phyloP scores from a whole-genome alignment of 2,113 vertebrate species.

The Monarcha castaneiventris region DNA sequence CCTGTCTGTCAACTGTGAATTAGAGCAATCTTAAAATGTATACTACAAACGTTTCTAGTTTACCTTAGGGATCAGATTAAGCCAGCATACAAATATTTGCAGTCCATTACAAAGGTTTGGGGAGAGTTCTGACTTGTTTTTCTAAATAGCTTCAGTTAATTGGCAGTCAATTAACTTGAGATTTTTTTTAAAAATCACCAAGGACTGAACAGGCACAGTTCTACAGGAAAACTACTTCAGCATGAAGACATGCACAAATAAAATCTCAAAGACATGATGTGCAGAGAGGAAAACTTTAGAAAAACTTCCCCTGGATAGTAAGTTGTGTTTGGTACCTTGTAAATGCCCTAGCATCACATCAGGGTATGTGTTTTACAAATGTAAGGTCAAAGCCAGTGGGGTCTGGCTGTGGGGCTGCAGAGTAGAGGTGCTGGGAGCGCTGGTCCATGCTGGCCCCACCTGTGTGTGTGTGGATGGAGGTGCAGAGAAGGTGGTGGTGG shows the following conservation, averaged over 20 bases:
- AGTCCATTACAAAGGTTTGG: background rate
- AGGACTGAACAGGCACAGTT: background rate
- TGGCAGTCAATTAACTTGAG: background rate
- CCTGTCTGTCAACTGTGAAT: background rate
- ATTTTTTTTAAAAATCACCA: background rate
- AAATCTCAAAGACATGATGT: background rate
- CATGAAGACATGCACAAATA: background rate
- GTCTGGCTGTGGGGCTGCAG: background rate
- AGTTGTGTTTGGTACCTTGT: background rate
- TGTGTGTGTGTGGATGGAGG: rapidly evolving
- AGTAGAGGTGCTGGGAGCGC: rapidly evolving
- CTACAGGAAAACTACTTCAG: background rate
- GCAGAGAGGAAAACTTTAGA: background rate
- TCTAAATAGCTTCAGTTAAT: background rate
- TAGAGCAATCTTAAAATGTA: background rate
- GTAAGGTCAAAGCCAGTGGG: background rate
- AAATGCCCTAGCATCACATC: background rate
- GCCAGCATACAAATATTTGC: background rate
- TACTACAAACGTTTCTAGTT: background rate
- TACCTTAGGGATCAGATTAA: background rate
- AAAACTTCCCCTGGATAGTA: background rate
- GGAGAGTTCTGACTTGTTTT: background rate
- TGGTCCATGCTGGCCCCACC: rapidly evolving
- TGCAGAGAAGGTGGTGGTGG: too few species aligned
- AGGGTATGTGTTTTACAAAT: background rate